Percentiles rank a stretch among this genome's conserved stretches.
phyloP scores from a whole-genome alignment of 1,140 invertebrate genomes.

The Pogonomyrmex barbatus region DNA sequence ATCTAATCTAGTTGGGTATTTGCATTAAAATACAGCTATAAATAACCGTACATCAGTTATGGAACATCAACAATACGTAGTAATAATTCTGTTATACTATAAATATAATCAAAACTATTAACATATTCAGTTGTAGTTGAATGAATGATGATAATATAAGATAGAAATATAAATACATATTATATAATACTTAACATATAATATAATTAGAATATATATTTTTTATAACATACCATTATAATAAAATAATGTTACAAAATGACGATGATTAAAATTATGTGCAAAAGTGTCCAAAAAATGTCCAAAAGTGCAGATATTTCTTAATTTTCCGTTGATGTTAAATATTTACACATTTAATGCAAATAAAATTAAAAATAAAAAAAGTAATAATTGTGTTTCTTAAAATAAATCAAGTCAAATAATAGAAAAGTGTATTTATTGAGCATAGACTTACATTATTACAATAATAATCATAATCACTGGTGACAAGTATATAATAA shows the following conservation, averaged over 20 bases:
- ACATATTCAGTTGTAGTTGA: neutral
- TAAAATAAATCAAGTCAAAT: slow-evolving; percentile 61
- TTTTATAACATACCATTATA: neutral
- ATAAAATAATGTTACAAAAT: neutral
- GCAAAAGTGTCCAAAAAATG: too few species aligned
- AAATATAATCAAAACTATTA: neutral
- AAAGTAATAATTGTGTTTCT: neutral
- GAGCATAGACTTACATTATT: slow-evolving; percentile 84
- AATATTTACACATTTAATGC: neutral
- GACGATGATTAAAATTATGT: neutral
- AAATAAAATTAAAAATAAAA: neutral
- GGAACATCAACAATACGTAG: neutral
- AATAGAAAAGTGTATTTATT: slow-evolving; percentile 85
- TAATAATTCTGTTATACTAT: neutral
- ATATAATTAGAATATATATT: neutral
- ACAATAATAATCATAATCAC: slow-evolving; percentile 80
- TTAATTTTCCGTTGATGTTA: neutral
- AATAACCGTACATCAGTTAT: neutral
- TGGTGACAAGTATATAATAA: slow-evolving; percentile 70
- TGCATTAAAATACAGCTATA: neutral
- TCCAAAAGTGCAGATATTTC: neutral
- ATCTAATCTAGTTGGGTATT: neutral
- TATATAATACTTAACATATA: neutral
- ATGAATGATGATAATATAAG: neutral
- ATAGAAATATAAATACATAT: neutral